Conservation (phyloP, 2,888 invertebrate genomes). For the Spisula subtruncata region DNA sequence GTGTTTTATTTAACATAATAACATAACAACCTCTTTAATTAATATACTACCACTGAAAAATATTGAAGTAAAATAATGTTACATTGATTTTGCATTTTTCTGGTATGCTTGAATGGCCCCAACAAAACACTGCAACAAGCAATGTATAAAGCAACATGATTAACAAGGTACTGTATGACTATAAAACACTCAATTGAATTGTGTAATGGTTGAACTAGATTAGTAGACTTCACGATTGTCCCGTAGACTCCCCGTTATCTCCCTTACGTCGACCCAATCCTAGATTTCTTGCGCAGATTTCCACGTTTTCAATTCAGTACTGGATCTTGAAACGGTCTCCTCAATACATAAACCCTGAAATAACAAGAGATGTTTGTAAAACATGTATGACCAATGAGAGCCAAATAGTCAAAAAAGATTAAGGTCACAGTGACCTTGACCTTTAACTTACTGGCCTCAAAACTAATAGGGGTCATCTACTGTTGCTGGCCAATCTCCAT, state of each 20-base stretch:
- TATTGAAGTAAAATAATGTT: neutral
- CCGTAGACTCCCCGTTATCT: neutral
- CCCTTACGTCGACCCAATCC: neutral
- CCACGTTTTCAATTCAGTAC: neutral
- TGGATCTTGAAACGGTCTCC: conserved; percentile 11
- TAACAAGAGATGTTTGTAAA: neutral
- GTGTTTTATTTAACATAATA: too few relatives aligned
- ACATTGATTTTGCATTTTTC: neutral
- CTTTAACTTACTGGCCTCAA: neutral
- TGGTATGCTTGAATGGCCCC: neutral
- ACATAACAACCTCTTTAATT: too few relatives aligned
- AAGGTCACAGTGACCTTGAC: neutral
- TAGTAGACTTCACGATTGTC: neutral
- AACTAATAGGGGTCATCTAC: neutral
- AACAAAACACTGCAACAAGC: neutral
- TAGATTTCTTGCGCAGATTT: neutral
- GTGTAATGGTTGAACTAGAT: neutral
- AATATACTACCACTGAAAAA: too few relatives aligned
- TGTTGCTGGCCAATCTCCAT: too few relatives aligned
- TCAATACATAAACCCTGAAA: conserved; percentile 1
- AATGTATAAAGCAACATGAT: neutral
- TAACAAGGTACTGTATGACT: neutral
- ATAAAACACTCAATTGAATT: conserved; percentile 11
- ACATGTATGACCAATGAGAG: neutral
- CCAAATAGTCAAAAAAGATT: neutral